Evolutionary conservation across 2,888 invertebrate genomes (phyloP).

Genomic region (Drosophila anceps): DNA sequence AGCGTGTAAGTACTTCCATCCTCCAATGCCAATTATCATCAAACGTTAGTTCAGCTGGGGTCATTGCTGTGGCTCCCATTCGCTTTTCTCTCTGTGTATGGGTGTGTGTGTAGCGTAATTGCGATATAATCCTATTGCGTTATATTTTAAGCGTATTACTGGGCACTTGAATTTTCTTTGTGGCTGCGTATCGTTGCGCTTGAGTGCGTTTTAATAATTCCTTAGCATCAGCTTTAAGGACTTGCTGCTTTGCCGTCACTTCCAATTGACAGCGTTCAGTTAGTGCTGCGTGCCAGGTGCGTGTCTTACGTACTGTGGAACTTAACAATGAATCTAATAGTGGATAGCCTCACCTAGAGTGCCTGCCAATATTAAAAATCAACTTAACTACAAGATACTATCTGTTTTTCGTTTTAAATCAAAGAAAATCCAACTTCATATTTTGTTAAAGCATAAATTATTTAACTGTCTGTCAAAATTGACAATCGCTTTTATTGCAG

Average conservation of each 20-base stretch:
- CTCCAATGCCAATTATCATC: slow-evolving; percentile 46
- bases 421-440: background rate
- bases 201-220: slow-evolving; percentile 59
- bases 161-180: slow-evolving; percentile 65
- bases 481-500: background rate
- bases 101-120: slow-evolving; percentile 47
- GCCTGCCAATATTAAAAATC: background rate
- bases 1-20: slow-evolving; percentile 88
- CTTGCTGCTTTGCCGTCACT: slow-evolving; percentile 34
- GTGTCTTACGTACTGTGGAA: slow-evolving; percentile 25
- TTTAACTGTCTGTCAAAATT: background rate
- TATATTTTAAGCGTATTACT: slow-evolving; percentile 56
- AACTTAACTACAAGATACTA: background rate
- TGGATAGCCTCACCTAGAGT: background rate
- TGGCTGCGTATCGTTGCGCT: slow-evolving; percentile 48
- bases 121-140: slow-evolving; percentile 70
- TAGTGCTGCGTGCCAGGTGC: slow-evolving; percentile 25
- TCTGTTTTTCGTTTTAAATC: background rate
- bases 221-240: slow-evolving; percentile 35
- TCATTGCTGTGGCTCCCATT: slow-evolving; percentile 10
- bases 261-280: slow-evolving; percentile 42
- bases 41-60: slow-evolving; percentile 32
- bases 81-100: background rate
- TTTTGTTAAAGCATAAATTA: background rate
- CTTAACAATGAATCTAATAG: background rate